Base-by-base conservation (phyloP, 2,113 vertebrate species). In the Hippocampus comes region DNA sequence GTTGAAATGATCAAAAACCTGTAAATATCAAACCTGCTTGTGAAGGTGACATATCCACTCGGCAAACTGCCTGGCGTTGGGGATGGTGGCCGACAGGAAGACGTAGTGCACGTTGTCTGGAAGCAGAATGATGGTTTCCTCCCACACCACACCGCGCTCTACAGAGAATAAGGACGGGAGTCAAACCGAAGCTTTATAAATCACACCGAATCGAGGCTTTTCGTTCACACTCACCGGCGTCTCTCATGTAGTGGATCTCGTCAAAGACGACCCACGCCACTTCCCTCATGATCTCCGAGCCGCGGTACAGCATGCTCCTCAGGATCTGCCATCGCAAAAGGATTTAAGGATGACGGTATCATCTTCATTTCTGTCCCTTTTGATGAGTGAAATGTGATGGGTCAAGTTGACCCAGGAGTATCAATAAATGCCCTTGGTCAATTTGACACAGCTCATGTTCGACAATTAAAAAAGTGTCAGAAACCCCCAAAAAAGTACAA, bases 191-290 rank as follows among this genome's bases (percentile, higher is more conserved):
- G 34, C 56, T 12, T 12, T 75, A 49, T 21, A 51, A 77, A 48
- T 23, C 11, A 38, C 30, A 68, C 20, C 17, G 18, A 30, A 9
- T 49, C 2, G 27, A 27, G 8, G 42, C 7, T 10, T 9, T 60
- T 63, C n/a, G 49, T 27, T 18, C 10, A n/a, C 20, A 77, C 89
- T 15, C 30, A 98, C 97, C 97, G 83, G 95, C 87, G 85, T 99
- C 97, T 91, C 97, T 97, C 97, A 99, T 99, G 87, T 99, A 99
- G 88, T 99, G 97, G 80, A 99, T 99, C 92, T 99, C 97, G 84
- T 99, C 97, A 91, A 99, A 99, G 83, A 99, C 78, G 64, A 99
- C 97, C 97, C 97, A 99, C 0, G 95, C 96, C 1, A 99, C 95
- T 87, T 99, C 97, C 78, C 97, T 93, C 97, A 99, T 99, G 77